Conservation (phyloP, 2,797 vertebrate genomes). For the Gadopsis marmoratus region DNA sequence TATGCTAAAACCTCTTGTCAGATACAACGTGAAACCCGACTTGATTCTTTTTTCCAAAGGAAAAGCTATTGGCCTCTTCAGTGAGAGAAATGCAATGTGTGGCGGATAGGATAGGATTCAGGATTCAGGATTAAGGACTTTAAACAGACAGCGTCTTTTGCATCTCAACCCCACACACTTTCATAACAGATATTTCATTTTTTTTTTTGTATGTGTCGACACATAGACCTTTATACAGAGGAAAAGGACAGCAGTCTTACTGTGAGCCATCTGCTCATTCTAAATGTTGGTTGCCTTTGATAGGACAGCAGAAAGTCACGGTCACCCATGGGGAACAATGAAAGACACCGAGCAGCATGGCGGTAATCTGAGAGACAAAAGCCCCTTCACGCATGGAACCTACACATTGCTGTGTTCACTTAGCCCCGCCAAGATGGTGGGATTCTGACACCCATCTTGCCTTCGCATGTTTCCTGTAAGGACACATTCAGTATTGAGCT, state of each 20-base stretch:
- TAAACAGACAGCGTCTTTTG: neutral
- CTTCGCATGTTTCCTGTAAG: conserved; percentile 24
- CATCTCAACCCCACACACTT: neutral
- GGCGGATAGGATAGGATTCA: neutral
- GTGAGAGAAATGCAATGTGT: neutral
- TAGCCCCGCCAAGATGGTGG: conserved; percentile 10
- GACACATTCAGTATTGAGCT: conserved; percentile 13
- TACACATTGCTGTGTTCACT: conserved; percentile 23
- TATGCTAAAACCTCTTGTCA: neutral
- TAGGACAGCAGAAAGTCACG: conserved; percentile 58
- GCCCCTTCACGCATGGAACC: conserved; percentile 18
- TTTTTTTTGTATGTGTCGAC: conserved; percentile 23
- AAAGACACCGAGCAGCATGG: conserved; percentile 49
- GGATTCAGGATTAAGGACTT: neutral
- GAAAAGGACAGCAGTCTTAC: conserved; percentile 48
- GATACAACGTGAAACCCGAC: neutral
- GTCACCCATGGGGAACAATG: conserved; percentile 52
- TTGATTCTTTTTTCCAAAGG: neutral
- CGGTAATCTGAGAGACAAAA: conserved; percentile 46
- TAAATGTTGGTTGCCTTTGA: conserved; percentile 57
- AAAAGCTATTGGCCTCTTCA: neutral
- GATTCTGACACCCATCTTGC: conserved; percentile 15
- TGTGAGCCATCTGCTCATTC: conserved; percentile 69
- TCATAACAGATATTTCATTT: neutral
- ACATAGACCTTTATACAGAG: conserved; percentile 45